Evolutionary conservation across 1,140 invertebrate genomes (phyloP).

Genomic region (Drosophila sechellia): DNA sequence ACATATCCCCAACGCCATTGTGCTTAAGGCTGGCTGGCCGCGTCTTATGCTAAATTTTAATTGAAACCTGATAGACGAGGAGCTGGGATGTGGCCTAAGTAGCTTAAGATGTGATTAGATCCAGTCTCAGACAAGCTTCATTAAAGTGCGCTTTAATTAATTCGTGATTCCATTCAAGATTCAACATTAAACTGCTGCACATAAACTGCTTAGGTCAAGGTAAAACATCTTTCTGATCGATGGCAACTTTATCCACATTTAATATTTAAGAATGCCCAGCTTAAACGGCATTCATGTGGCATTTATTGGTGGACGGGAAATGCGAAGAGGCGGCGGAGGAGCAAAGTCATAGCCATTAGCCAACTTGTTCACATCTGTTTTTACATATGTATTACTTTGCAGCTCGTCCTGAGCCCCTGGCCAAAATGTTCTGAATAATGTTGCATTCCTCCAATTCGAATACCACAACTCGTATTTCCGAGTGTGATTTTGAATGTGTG

Average conservation of each 20-base stretch:
- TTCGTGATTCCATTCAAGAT: constrained; percentile 16
- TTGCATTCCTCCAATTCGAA: constrained; percentile 28
- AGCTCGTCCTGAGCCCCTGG: constrained; percentile 63
- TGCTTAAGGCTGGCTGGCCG: constrained; percentile 7
- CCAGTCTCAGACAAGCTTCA: constrained; percentile 9
- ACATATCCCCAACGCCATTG: constrained; percentile 14
- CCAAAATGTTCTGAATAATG: constrained; percentile 64
- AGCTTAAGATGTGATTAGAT: constrained; percentile 37
- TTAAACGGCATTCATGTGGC: not conserved
- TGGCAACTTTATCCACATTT: not conserved
- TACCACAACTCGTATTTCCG: constrained; percentile 4
- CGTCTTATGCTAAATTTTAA: constrained; percentile 58
- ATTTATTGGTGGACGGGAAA: not conserved
- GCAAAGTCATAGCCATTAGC: constrained; percentile 55
- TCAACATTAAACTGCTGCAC: no score
- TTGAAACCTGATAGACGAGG: constrained; percentile 55
- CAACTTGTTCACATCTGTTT: constrained; percentile 73
- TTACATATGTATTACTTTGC: constrained; percentile 71
- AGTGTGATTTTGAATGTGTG: constrained; percentile 26
- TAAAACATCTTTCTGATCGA: not conserved
- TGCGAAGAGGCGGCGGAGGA: not conserved
- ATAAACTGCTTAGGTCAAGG: no score
- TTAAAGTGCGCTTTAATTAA: constrained; percentile 25
- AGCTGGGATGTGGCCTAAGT: constrained; percentile 12
- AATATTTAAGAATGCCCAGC: constrained; percentile 15